Evolutionary conservation across 2,888 invertebrate genomes (phyloP).

Genomic region (Masnerella sp.): DNA sequence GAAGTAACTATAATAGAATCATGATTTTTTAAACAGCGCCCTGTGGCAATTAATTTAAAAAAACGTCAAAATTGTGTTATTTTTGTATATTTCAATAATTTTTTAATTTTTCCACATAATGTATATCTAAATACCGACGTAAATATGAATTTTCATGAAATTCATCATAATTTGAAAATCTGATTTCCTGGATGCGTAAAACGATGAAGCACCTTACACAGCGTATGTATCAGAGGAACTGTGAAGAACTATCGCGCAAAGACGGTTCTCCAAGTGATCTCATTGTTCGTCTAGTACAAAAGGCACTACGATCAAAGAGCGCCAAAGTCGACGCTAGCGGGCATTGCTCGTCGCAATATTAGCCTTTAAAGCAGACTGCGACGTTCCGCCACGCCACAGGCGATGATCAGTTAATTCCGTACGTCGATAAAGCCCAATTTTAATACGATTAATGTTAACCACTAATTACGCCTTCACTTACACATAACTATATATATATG

Average conservation of each 20-base stretch:
- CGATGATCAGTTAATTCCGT: slow-evolving; percentile 35
- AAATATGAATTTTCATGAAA: no score
- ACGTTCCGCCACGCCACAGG: slow-evolving; percentile 28
- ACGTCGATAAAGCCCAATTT: slow-evolving; percentile 5
- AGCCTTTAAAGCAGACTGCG: slow-evolving; percentile 54
- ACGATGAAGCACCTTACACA: slow-evolving; percentile 42
- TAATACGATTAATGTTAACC: background rate
- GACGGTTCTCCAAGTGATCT: slow-evolving; percentile 67
- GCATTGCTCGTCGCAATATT: slow-evolving; percentile 65
- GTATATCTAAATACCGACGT: no score
- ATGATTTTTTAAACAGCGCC: no score
- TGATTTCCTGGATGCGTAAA: slow-evolving; percentile 39
- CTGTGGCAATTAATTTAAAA: no score
- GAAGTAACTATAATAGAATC: no score
- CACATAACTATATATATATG: no score
- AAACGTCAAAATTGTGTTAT: no score
- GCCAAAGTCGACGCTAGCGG: slow-evolving; percentile 67
- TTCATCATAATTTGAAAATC: no score
- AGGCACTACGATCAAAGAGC: slow-evolving; percentile 67
- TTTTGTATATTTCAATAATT: no score
- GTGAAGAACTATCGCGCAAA: slow-evolving; percentile 60
- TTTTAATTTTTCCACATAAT: no score
- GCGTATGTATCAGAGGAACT: slow-evolving; percentile 38
- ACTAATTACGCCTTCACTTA: no score
- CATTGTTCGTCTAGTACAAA: slow-evolving; percentile 67